phyloP scores from a whole-genome alignment of 2,797 vertebrate genomes.

The Poecile montanus region DNA sequence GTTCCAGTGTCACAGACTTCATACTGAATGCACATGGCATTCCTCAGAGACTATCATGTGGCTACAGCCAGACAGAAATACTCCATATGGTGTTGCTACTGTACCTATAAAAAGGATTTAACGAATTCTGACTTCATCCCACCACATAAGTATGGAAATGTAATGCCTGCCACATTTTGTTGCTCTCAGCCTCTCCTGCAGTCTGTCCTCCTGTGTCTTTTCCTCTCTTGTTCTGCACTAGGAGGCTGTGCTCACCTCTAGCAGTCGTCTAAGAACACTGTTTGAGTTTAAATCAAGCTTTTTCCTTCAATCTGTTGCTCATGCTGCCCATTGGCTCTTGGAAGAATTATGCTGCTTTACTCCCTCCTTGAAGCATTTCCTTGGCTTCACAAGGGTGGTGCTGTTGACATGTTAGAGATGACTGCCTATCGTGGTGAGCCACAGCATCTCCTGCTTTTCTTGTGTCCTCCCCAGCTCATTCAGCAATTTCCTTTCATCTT shows the following conservation, averaged over 20 bases:
- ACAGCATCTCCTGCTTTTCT: not conserved
- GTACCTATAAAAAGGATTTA: constrained; percentile 56
- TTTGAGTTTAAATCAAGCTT: not conserved
- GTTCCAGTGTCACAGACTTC: not conserved
- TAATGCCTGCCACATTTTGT: constrained; percentile 36
- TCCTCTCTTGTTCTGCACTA: not conserved
- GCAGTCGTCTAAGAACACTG: not conserved
- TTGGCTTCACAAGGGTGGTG: not conserved
- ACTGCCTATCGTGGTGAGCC: not conserved
- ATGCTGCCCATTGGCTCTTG: not conserved
- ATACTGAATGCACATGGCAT: not conserved
- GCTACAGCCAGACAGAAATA: constrained; percentile 16
- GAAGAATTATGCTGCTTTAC: not conserved
- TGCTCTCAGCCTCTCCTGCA: not conserved
- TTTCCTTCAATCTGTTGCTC: not conserved
- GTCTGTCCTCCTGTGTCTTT: not conserved
- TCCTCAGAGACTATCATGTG: constrained; percentile 10
- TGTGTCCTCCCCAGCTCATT: not conserved
- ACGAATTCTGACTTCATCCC: constrained; percentile 57
- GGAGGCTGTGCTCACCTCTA: constrained; percentile 20
- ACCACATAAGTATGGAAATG: not conserved
- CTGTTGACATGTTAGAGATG: not conserved
- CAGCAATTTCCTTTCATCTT: not conserved
- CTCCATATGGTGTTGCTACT: constrained; percentile 52
- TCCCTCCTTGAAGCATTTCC: not conserved